phyloP scores from a whole-genome alignment of 2,888 invertebrate genomes.

The Sphaeridia pumilis region DNA sequence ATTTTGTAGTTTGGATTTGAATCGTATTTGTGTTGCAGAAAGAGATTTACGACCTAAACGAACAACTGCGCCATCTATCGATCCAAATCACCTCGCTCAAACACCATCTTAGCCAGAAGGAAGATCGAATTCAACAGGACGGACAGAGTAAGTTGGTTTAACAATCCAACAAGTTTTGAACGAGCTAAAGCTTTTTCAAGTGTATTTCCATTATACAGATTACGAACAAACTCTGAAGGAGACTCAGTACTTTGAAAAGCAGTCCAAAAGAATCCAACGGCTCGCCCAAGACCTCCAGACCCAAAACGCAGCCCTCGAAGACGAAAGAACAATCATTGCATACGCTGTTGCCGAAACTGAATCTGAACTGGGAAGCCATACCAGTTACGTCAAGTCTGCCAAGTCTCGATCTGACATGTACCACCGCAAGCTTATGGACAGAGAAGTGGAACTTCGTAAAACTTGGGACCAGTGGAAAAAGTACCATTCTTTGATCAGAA shows the following conservation, averaged over 20 bases:
- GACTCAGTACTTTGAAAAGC: constrained; percentile 22
- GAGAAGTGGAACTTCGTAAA: constrained; percentile 20
- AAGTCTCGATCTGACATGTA: constrained; percentile 20
- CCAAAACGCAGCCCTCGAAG: constrained; percentile 25
- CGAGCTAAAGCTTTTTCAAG: background rate
- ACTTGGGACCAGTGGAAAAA: constrained; percentile 27
- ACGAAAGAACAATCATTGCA: constrained; percentile 24
- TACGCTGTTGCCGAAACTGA: constrained; percentile 26
- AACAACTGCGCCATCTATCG: constrained; percentile 6
- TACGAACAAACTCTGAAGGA: constrained; percentile 19
- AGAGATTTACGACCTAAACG: constrained; percentile 4
- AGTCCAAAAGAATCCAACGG: constrained; percentile 23
- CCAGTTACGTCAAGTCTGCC: constrained; percentile 22
- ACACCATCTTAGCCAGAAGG: constrained; percentile 10
- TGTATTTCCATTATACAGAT: constrained; percentile 1
- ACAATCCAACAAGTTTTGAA: background rate
- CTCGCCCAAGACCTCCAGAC: constrained; percentile 26
- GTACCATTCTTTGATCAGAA: constrained; percentile 29
- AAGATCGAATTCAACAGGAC: constrained; percentile 12
- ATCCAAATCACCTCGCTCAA: constrained; percentile 4
- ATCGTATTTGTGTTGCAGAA: constrained; percentile 3
- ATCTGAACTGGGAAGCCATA: constrained; percentile 24
- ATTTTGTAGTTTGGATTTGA: background rate
- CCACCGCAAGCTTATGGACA: constrained; percentile 19
- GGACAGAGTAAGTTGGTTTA: constrained; percentile 3